phyloP scores from a whole-genome alignment of 2,113 vertebrate species.

The Ictidomys tridecemlineatus region DNA sequence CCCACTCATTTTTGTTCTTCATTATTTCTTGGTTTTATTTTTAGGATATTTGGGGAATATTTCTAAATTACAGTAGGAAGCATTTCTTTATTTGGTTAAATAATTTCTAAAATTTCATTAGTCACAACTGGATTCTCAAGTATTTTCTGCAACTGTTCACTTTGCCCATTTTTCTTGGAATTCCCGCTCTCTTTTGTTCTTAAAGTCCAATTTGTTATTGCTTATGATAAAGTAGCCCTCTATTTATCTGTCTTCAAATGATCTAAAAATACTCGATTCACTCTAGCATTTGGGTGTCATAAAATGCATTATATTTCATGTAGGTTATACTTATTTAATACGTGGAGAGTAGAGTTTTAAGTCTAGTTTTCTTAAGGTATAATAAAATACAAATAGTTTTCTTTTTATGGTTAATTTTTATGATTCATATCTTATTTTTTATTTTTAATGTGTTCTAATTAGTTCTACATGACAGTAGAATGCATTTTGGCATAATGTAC shows the following conservation, averaged over 20 bases:
- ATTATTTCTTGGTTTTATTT: conserved; percentile 17
- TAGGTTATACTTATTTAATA: neutral
- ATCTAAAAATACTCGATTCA: neutral
- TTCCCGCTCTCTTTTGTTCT: neutral
- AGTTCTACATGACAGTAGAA: too few species aligned
- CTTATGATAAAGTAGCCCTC: neutral
- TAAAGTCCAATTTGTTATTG: neutral
- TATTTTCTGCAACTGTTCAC: neutral
- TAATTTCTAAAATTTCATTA: neutral
- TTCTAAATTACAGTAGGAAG: neutral
- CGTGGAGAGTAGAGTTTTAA: neutral
- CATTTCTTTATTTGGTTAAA: conserved; percentile 2
- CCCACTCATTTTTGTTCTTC: neutral
- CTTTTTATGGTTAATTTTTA: neutral
- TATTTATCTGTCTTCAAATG: neutral
- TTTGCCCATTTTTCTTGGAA: neutral
- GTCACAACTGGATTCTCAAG: neutral
- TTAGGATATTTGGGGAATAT: neutral
- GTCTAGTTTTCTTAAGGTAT: conserved; percentile 29
- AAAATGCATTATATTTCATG: neutral
- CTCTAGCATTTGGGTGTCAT: neutral
- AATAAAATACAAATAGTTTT: conserved; percentile 30
- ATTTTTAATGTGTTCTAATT: too few species aligned
- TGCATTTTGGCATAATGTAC: too few species aligned
- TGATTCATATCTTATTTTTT: too few species aligned